Percentiles rank a stretch among this genome's conserved stretches.
Conservation (phyloP, 2,888 invertebrate species). For the Rhagonycha fulva region DNA sequence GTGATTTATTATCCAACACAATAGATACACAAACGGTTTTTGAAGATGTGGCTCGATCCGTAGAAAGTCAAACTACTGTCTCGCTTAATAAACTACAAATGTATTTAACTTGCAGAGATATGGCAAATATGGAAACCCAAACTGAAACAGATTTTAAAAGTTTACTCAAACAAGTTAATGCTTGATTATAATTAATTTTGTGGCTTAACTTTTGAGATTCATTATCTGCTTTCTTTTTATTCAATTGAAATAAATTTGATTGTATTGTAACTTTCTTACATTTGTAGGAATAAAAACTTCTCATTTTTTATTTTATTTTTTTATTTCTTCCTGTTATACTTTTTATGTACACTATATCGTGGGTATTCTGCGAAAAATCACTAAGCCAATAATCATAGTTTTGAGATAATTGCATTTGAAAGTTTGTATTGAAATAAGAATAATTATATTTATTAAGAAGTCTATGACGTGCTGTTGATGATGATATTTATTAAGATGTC, state of each 20-base stretch:
- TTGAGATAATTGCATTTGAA: too few relatives aligned
- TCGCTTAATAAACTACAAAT: constrained; percentile 39
- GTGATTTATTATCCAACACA: constrained; percentile 55
- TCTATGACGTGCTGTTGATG: too few relatives aligned
- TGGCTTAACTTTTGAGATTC: constrained; percentile 20
- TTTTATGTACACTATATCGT: too few relatives aligned
- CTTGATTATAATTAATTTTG: constrained; percentile 48
- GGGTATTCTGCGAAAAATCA: too few relatives aligned
- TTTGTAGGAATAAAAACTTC: neutral
- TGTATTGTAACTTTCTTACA: neutral
- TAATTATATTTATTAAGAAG: too few relatives aligned
- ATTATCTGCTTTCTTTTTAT: neutral
- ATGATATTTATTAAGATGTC: too few relatives aligned
- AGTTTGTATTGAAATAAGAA: too few relatives aligned
- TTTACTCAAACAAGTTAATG: constrained; percentile 52
- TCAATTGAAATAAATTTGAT: neutral
- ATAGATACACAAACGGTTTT: constrained; percentile 67
- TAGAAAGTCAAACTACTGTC: constrained; percentile 63
- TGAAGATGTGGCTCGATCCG: constrained; percentile 61
- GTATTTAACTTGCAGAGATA: constrained; percentile 43
- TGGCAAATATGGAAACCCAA: constrained; percentile 60
- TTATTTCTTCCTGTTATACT: neutral
- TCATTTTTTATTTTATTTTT: too few relatives aligned
- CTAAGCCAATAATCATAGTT: too few relatives aligned
- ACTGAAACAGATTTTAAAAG: constrained; percentile 56